phyloP scores from a whole-genome alignment of 2,113 vertebrate species.

The Irena cyanogastra region DNA sequence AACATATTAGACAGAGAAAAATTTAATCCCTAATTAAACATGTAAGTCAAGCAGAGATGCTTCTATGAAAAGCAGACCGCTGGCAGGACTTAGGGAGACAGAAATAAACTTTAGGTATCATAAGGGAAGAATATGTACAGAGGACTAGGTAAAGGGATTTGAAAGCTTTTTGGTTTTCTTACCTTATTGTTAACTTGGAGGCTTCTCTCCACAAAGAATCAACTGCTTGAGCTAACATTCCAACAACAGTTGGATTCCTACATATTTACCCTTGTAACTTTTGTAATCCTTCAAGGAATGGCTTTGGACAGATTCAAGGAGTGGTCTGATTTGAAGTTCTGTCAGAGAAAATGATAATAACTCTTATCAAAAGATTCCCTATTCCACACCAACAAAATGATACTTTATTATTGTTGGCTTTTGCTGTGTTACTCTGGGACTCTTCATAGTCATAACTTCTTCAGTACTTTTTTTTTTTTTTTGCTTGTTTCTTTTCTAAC shows the following conservation, averaged over 20 bases:
- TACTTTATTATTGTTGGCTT: neutral
- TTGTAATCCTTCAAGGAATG: neutral
- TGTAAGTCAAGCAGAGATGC: rapidly evolving
- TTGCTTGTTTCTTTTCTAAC: neutral
- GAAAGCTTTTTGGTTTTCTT: neutral
- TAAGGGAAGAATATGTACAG: neutral
- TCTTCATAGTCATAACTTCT: neutral
- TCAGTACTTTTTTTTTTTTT: neutral
- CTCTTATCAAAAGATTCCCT: neutral
- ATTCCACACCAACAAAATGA: neutral
- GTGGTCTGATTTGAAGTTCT: neutral
- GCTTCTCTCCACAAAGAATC: neutral
- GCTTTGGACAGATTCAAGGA: neutral
- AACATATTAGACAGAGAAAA: neutral
- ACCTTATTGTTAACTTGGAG: neutral
- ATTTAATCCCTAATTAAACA: neutral
- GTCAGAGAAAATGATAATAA: neutral
- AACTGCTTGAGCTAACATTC: neutral
- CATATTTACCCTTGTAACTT: neutral
- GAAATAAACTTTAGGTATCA: neutral
- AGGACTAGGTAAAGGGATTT: neutral
- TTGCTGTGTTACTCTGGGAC: neutral
- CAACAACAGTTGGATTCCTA: neutral
- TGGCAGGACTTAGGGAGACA: neutral
- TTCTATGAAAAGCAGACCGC: neutral